A percentile compares a stretch with the other conserved stretches of the same genome.
These are phyloP conservation scores for Lasioglossum albipes DNA, from an alignment of 1,140 invertebrate species.

Conservation along the genomic window DNA sequence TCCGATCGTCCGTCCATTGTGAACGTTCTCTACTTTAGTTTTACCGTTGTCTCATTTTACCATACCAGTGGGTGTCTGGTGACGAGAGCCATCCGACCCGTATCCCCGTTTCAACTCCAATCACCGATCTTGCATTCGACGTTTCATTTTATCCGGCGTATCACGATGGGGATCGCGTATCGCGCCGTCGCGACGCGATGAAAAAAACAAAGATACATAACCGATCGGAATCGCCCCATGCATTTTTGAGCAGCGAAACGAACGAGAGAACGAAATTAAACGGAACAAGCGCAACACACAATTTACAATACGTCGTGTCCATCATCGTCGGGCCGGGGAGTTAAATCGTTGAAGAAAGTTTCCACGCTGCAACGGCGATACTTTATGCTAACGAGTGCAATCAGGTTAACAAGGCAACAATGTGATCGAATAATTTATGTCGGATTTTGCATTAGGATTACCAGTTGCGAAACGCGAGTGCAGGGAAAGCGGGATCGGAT, in stretches of 20 bases:
- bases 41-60: neutral
- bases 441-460: neutral
- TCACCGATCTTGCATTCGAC: neutral
- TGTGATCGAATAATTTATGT: slow-evolving; percentile 9
- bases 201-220: neutral
- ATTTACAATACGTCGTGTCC: neutral
- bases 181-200: neutral
- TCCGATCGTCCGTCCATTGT: slow-evolving; percentile 40
- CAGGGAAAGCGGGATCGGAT: neutral
- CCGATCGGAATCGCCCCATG: neutral
- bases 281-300: neutral
- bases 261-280: slow-evolving; percentile 3
- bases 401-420: slow-evolving; percentile 26
- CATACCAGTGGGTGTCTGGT: neutral
- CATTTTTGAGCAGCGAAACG: neutral
- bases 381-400: slow-evolving; percentile 21
- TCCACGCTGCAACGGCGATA: neutral
- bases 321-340: neutral
- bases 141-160: slow-evolving; percentile 6
- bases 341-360: slow-evolving; percentile 3
- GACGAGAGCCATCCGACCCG: slow-evolving; percentile 3
- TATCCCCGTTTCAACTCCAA: neutral
- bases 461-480: neutral
- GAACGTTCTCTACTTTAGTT: slow-evolving; percentile 28
- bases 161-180: slow-evolving; percentile 4